These are phyloP conservation scores for Dendronephthya gigantea DNA, from an alignment of 64 coral and sea anemone species.

Conservation along the genomic window DNA sequence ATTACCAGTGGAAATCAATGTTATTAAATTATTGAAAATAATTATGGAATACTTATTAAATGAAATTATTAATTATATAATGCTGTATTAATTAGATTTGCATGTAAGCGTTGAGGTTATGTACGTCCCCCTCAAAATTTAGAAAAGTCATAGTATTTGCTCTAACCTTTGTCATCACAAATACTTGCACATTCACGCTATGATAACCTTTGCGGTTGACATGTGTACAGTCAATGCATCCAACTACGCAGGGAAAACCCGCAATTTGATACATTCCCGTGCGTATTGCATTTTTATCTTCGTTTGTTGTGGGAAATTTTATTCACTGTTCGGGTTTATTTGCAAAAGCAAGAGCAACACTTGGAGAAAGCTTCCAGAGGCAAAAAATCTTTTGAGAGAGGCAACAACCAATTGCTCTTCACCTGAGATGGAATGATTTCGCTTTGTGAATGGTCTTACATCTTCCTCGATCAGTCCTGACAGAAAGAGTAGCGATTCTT, in stretches of 20 bases:
- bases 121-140: not conserved
- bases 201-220: conserved; percentile 26
- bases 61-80: too few species aligned
- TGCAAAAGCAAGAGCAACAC: not conserved
- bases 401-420: not conserved
- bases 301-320: not conserved
- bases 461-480: not conserved
- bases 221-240: conserved; percentile 27
- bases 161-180: conserved; percentile 31
- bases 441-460: not conserved
- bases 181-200: conserved; percentile 19
- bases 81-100: not conserved
- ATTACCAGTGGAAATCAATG: too few species aligned
- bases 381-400: not conserved
- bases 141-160: not conserved
- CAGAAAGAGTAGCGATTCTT: not conserved
- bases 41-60: too few species aligned
- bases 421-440: not conserved
- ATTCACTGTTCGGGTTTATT: not conserved
- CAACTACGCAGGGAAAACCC: conserved; percentile 19
- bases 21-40: too few species aligned
- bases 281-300: conserved; percentile 9
- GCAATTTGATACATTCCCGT: conserved; percentile 17
- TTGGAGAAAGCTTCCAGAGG: not conserved
- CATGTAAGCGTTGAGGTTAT: not conserved